Evolutionary conservation across 2,797 vertebrate species (phyloP), one percentile per base, ranked within the genome.

Genomic region (Vultur gryphus): DNA sequence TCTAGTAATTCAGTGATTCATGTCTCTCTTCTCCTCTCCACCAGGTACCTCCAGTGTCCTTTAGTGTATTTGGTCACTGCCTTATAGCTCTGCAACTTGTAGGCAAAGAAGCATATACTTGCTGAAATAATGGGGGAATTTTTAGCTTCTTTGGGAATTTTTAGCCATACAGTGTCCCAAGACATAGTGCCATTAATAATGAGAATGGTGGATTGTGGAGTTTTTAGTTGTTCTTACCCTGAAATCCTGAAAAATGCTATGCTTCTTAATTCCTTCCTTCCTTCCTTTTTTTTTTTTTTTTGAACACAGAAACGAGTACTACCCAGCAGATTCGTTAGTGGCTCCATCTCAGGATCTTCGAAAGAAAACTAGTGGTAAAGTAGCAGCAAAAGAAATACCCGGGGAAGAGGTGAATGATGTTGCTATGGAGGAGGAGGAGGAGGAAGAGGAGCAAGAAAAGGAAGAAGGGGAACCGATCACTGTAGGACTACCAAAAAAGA

Each of bases 341-440:
- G 99, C 99, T 58, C 99, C 99, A 7, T 99, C 98, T 87, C 99
- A 99, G 96, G 98, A 99, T 97, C 97, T 99, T 72, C 98, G 98
- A 90, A 99, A 98, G 96, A 98, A 91, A 91, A 90, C 43, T 3
- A 82, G 20, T 31, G 90, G 67, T 54, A 49, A 26, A 19, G 77
- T 44, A 8, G 64, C 64, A 31, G 95, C 98, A 87, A 98, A 98
- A 44, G 92, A 91, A 70, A 69, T 86, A 37, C 28, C 86, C 1
- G 1, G 93, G n/a, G 98, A 98, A 46, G 98, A 95, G 61, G 28
- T 77, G 28, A 94, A 89, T 70, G 89, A 87, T 61, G 52, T 72
- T 84, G 51, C 51, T 78, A 57, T 93, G 93, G 90, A 98, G 5
- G 96, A 97, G 1, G 95, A 97, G 1, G 95, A 95, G 14, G 95